Base-by-base conservation (phyloP, 1,140 invertebrate species). In the Melitaea cinxia region DNA sequence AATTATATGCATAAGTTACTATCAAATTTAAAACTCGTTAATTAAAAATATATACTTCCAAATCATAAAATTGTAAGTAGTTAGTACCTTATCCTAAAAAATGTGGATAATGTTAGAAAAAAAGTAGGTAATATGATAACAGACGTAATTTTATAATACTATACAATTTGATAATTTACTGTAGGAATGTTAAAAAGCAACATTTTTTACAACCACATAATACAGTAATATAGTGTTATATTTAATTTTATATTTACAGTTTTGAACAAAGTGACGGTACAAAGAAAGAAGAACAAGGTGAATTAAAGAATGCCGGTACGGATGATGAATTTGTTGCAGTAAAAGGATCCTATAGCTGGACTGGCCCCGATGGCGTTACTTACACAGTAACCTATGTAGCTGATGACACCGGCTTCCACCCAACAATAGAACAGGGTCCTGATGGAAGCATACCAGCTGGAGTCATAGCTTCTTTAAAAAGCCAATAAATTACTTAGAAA, bases 391-490 rank as follows among this genome's bases (percentile, higher is more conserved):
- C 91, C 4, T 96, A 96, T 82, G 91, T 93, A 19, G 95, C 96
- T 33, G 95, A 96, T 76, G 94, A 96, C 67, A 94, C 94, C 67
- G 94, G 94, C 19, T 95, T 93, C 83, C 92, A 92, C 58, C 92
- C 94, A 5, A 70, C 72, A 9, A 88, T 90, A 4, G 77, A 83
- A 24, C 85, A 92, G 26, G 94, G 93, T 42, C 92, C 94, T 0
- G 93, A 94, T 57, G 94, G 94, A 21, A 88, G 92, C 7, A 58
- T 82, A 3, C 76, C 73, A 3, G 52, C 74, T 6, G 68, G 60
- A 4, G 70, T 82, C 4, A 65, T 45, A 45, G 12, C 3, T 12
- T 4, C 17, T 45, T 45, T 45, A 21, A 1, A 2, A 2, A 23
- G 7, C 4, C 9, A 45, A 45, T 45, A 23, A 6, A 23, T 3